A percentile compares a stretch with the other conserved stretches of the same genome.
Conservation (phyloP, 2,797 vertebrate genomes). For the Chloroceryle amazona region DNA sequence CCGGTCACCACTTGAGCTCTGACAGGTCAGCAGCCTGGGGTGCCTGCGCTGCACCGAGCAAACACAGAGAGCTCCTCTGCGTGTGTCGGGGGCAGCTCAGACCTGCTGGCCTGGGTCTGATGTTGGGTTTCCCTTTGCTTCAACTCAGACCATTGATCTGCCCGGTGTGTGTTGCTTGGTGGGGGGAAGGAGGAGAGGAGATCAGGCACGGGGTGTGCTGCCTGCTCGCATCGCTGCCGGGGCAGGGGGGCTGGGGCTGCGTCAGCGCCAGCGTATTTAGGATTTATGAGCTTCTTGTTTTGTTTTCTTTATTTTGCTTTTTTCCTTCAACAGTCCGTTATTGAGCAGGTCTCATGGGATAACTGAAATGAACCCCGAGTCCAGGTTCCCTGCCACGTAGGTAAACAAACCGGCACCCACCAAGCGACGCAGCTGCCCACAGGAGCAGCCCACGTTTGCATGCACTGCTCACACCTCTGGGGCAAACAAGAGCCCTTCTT, state of each 20-base stretch:
- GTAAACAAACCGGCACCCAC: constrained; percentile 82
- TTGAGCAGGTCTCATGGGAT: constrained; percentile 97
- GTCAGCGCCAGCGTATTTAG: background rate
- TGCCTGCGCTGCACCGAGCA: background rate
- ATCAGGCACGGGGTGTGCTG: background rate
- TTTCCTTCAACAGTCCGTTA: constrained; percentile 93
- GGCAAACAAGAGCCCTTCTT: constrained; percentile 56
- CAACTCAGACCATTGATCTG: background rate
- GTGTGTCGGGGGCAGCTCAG: background rate
- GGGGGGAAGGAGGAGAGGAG: background rate
- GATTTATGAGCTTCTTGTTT: constrained; percentile 76
- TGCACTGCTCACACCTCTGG: constrained; percentile 77
- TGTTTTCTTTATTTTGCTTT: constrained; percentile 81
- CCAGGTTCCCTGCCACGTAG: constrained; percentile 89
- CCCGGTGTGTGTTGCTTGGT: background rate
- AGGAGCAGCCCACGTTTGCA: constrained; percentile 72
- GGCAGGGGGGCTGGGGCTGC: constrained; percentile 1
- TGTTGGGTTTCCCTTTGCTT: background rate
- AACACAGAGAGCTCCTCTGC: background rate
- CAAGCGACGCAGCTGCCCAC: constrained; percentile 26
- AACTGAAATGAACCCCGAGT: constrained; percentile 92
- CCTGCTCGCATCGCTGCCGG: background rate
- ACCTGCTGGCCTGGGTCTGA: background rate
- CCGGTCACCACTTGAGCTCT: background rate
- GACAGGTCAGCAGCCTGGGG: background rate